Evolutionary conservation across 2,113 vertebrate species (phyloP), one percentile per base, ranked within the genome.

Genomic region (Sprattus sprattus): DNA sequence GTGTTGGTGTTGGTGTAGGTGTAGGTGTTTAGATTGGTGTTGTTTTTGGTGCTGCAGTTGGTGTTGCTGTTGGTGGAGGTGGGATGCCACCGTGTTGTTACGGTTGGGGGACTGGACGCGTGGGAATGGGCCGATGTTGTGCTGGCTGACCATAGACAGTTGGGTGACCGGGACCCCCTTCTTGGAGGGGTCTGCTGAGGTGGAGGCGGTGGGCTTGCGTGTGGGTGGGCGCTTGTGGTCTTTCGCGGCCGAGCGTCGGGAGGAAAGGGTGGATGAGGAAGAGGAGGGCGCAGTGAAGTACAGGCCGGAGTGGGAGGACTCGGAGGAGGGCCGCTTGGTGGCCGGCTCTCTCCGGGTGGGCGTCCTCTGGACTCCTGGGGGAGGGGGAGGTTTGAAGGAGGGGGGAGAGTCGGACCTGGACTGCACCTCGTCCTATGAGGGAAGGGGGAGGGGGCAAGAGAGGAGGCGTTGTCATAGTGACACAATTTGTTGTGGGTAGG

Each of bases 91-190:
- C 8, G 64, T 3, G 11, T 90, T 95, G 85, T 92, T 82, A 88
- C 96, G 93, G 0, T 71, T 92, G 0, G 98, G 98, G 0, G 97
- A 97, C 92, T 97, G 97, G 45, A 97, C 97, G n/a, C 97, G 93
- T 4, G 98, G 98, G 90, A 99, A 99, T 71, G 98, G 98, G 4
- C 97, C 96, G 0, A 99, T 96, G 83, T 91, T 94, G 85, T 94
- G 96, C 89, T 95, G 96, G 89, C 86, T 91, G 82, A 98, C 94
- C 91, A 93, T 82, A 83, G 96, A 93, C 88, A 99, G 93, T 83
- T 95, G 97, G 47, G 96, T 44, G 0, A 94, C 88, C 15, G 93
- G 91, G 82, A 93, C 89, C 0, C 94, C 95, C 84, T 91, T 91
- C 90, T 93, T 95, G 0, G 95, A 91, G 0, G 92, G 87, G 45